Conservation (phyloP, 1,140 invertebrate species). For the Lucilia sericata region DNA sequence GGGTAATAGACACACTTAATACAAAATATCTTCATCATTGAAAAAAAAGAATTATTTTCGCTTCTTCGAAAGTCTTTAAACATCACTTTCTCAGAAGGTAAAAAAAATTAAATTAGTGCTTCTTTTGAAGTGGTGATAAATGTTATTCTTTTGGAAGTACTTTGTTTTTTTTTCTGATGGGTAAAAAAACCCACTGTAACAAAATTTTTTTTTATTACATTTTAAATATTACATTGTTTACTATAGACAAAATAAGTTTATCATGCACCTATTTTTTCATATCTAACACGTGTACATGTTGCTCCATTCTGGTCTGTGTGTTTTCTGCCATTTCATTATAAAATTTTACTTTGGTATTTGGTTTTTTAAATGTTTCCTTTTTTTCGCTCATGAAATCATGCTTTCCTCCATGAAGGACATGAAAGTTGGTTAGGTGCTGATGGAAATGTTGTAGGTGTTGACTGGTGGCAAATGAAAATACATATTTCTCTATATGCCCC, state of each 20-base stretch:
- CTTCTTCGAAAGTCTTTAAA: too few relatives aligned
- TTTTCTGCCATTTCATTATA: constrained; percentile 13
- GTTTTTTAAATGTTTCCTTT: background rate
- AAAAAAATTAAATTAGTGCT: too few relatives aligned
- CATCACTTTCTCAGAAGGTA: too few relatives aligned
- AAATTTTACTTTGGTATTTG: background rate
- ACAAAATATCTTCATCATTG: too few relatives aligned
- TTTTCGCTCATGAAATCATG: background rate
- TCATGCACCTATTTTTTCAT: background rate
- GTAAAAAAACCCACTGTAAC: background rate
- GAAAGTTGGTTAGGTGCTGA: background rate
- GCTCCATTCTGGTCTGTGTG: background rate
- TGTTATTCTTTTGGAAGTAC: too few relatives aligned
- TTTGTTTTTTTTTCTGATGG: too few relatives aligned
- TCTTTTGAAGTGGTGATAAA: too few relatives aligned
- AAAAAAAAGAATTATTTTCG: too few relatives aligned
- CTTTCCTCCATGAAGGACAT: background rate
- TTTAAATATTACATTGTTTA: background rate
- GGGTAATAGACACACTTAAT: too few relatives aligned
- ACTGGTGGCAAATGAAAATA: background rate
- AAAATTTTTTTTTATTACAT: background rate
- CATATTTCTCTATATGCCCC: background rate
- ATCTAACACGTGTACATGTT: background rate
- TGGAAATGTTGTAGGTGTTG: background rate
- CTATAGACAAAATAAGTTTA: background rate